These are phyloP conservation scores for Spilarctia lutea DNA, from an alignment of 2,888 invertebrate genomes.

Conservation along the genomic window DNA sequence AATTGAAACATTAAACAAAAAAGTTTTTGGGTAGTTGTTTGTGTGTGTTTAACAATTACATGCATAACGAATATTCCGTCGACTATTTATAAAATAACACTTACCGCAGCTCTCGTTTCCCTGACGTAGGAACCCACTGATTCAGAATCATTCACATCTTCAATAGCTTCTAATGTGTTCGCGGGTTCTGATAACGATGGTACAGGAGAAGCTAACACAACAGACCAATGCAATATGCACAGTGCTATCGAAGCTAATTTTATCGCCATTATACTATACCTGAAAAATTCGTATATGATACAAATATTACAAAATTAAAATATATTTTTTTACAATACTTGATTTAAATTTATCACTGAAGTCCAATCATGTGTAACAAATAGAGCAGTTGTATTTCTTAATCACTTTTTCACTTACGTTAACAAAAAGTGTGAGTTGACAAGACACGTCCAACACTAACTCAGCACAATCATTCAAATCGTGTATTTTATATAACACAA, in stretches of 20 bases:
- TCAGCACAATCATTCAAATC: slow-evolving; percentile 62
- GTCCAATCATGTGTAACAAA: slow-evolving; percentile 40
- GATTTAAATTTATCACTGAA: slow-evolving; percentile 24
- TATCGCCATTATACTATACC: slow-evolving; percentile 56
- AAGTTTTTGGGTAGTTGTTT: background rate
- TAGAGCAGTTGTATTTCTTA: slow-evolving; percentile 38
- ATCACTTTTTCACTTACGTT: slow-evolving; percentile 54
- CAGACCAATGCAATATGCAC: slow-evolving; percentile 64
- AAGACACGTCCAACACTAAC: slow-evolving; percentile 62
- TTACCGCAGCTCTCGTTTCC: slow-evolving; percentile 85
- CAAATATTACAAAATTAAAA: background rate
- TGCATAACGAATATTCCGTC: background rate
- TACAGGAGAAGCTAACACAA: slow-evolving; percentile 58
- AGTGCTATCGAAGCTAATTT: slow-evolving; percentile 62
- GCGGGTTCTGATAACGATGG: slow-evolving; percentile 37
- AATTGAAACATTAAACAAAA: background rate
- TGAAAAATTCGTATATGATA: slow-evolving; percentile 26
- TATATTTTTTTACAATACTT: background rate
- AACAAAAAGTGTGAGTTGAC: slow-evolving; percentile 59
- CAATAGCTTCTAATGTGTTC: slow-evolving; percentile 70
- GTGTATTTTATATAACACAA: slow-evolving; percentile 81
- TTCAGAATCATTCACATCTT: slow-evolving; percentile 82
- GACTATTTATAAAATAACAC: slow-evolving; percentile 30
- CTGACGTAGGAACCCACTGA: slow-evolving; percentile 86
- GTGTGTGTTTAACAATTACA: background rate